Percentiles rank a stretch among this genome's conserved stretches.
These are phyloP conservation scores for Venturia canescens DNA, from an alignment of 1,140 invertebrate species.

Conservation along the genomic window DNA sequence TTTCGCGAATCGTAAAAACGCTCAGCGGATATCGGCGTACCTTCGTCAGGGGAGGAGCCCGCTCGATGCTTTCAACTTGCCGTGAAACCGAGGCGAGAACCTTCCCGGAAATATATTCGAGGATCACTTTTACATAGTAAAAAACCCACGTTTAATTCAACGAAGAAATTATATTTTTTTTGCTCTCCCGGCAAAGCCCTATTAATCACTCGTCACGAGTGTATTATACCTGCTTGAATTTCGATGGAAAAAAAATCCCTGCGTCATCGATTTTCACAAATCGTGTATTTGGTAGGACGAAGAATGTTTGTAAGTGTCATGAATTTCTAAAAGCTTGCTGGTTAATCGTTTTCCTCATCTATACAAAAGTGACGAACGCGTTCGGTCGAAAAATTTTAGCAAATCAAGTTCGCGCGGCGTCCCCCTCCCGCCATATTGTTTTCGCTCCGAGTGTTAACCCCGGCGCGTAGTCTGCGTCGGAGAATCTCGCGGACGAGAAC, in stretches of 20 bases:
- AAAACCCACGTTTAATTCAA: background rate
- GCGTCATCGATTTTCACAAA: background rate
- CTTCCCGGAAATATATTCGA: conserved; percentile 37
- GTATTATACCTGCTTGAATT: background rate
- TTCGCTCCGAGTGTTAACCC: conserved; percentile 26
- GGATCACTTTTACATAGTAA: background rate
- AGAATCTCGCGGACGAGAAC: conserved; percentile 10
- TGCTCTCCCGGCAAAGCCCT: background rate
- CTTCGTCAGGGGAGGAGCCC: conserved; percentile 51
- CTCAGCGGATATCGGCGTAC: conserved; percentile 23
- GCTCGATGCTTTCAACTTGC: background rate
- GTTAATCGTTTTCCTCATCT: background rate
- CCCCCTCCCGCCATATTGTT: background rate
- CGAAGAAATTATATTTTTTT: conserved; percentile 21
- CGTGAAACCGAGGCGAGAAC: conserved; percentile 1
- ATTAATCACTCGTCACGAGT: conserved; percentile 1
- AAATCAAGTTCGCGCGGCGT: background rate
- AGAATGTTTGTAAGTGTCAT: too few species aligned
- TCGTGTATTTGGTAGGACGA: background rate
- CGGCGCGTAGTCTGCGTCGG: conserved; percentile 45
- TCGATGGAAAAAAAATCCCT: background rate
- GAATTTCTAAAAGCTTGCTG: too few species aligned
- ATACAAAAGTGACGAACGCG: background rate
- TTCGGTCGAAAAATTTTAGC: background rate
- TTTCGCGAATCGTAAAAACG: conserved; percentile 13